These are phyloP conservation scores for Spea bombifrons DNA, from an alignment of 2,113 vertebrate species.

Conservation along the genomic window DNA sequence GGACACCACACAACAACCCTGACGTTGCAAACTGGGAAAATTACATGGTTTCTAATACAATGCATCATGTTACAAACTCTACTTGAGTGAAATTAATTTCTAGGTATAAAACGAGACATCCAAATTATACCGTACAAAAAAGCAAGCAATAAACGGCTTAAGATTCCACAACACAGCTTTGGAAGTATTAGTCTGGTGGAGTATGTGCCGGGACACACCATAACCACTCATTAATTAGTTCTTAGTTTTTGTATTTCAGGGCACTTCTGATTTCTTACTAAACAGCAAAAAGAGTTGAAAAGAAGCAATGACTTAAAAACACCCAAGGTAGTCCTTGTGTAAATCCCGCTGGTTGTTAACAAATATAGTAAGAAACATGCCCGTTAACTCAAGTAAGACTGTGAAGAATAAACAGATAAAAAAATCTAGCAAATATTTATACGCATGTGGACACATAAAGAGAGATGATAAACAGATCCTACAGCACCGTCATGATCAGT, in stretches of 20 bases:
- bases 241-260: neutral
- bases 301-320: neutral
- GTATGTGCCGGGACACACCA: constrained; percentile 30
- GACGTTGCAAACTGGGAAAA: constrained; percentile 25
- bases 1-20: constrained; percentile 17
- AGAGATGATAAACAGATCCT: too few relatives aligned
- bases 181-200: constrained; percentile 16
- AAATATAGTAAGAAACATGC: too few relatives aligned
- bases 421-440: too few relatives aligned
- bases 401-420: too few relatives aligned
- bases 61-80: constrained; percentile 39
- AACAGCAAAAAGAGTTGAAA: neutral
- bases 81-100: constrained; percentile 48
- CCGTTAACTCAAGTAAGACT: too few relatives aligned
- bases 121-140: constrained; percentile 42
- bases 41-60: constrained; percentile 33
- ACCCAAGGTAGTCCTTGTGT: too few relatives aligned
- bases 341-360: neutral
- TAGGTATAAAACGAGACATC: constrained; percentile 43
- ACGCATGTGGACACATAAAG: too few relatives aligned
- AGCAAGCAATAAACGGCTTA: constrained; percentile 37
- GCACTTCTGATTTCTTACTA: neutral
- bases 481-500: too few relatives aligned
- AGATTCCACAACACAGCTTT: constrained; percentile 17
- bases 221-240: constrained; percentile 35